Evolutionary conservation across 2,113 vertebrate genomes (phyloP).

Genomic region (Verasper variegatus): DNA sequence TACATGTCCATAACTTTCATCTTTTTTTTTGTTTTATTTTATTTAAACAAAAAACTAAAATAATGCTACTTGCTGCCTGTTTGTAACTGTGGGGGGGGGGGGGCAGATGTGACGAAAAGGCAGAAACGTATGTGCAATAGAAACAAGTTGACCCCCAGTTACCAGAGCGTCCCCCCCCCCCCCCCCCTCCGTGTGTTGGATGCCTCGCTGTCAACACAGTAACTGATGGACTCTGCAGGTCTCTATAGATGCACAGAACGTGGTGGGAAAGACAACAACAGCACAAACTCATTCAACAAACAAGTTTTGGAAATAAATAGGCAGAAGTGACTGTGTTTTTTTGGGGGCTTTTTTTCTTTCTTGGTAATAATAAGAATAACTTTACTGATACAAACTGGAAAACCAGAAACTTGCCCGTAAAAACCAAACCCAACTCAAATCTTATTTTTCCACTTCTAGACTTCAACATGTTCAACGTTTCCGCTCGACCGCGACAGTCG

Average conservation of each 20-base stretch:
- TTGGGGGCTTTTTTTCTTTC: not conserved
- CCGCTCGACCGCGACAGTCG: too few relatives aligned
- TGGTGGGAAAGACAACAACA: constrained; percentile 7
- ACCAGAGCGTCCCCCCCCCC: not conserved
- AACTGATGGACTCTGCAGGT: constrained; percentile 41
- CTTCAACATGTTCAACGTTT: too few relatives aligned
- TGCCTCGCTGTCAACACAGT: constrained; percentile 52
- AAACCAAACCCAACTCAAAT: too few relatives aligned
- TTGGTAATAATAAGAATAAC: not conserved
- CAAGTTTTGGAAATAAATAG: not conserved
- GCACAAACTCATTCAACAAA: not conserved
- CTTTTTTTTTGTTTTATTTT: constrained; percentile 2
- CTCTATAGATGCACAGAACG: constrained; percentile 46
- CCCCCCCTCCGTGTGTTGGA: not conserved
- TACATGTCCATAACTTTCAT: constrained; percentile 48
- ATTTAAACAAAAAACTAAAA: constrained; percentile 58
- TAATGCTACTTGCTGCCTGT: constrained; percentile 74
- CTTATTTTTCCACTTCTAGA: too few relatives aligned
- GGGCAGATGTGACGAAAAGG: constrained; percentile 69
- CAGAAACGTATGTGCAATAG: constrained; percentile 78
- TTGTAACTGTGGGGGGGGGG: constrained; percentile 65
- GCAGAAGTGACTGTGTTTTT: not conserved
- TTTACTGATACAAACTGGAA: not conserved
- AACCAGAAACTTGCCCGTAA: too few relatives aligned
- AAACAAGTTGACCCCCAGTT: constrained; percentile 60